A percentile compares a stretch with the other conserved stretches of the same genome.
phyloP scores from a whole-genome alignment of 2,797 vertebrate species.

The Cephalopachus bancanus region DNA sequence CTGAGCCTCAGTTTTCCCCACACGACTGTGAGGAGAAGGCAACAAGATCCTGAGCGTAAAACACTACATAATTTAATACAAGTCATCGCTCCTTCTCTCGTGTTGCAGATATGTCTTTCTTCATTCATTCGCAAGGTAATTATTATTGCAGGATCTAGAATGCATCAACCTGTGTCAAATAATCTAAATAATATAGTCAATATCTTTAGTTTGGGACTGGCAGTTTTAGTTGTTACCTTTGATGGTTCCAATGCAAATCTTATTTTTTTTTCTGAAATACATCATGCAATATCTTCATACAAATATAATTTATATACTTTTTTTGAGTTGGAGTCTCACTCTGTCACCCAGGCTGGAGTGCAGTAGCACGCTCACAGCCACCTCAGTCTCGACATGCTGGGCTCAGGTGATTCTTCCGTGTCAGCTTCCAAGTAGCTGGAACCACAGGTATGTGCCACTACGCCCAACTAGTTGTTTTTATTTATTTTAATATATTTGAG shows the following conservation, averaged over 20 bases:
- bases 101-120: not conserved
- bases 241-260: not conserved
- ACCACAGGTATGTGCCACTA: no score
- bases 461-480: no score
- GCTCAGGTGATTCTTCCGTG: no score
- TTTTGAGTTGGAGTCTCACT: no score
- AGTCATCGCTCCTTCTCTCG: not conserved
- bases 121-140: not conserved
- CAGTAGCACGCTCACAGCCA: no score
- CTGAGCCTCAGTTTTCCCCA: not conserved
- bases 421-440: no score
- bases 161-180: not conserved
- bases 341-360: no score
- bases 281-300: not conserved
- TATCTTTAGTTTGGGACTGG: not conserved
- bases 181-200: not conserved
- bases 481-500: slow-evolving; percentile 18
- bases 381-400: no score
- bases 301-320: not conserved
- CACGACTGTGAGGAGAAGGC: not conserved
- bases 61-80: not conserved
- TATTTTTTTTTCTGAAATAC: not conserved
- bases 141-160: not conserved
- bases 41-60: not conserved
- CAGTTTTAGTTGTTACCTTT: not conserved